These are phyloP conservation scores for Gortyna flavago DNA, from an alignment of 2,888 invertebrate genomes.

Conservation along the genomic window DNA sequence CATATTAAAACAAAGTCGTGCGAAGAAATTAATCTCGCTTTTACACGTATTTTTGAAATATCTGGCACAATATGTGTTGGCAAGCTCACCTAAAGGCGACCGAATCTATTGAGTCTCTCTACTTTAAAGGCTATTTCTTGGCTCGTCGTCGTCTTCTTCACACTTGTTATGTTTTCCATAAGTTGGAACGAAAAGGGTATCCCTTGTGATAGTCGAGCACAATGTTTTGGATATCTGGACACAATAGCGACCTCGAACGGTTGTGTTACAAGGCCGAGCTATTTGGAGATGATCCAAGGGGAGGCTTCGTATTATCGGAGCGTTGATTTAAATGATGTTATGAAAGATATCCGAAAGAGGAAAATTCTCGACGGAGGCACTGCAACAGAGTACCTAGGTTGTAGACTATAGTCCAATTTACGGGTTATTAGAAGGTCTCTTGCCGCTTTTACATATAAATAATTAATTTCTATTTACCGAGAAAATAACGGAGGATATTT, in stretches of 20 bases:
- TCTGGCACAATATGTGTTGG: constrained; percentile 51
- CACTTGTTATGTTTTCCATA: constrained; percentile 33
- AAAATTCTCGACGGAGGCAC: constrained; percentile 20
- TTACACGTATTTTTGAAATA: constrained; percentile 45
- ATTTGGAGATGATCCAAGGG: constrained; percentile 74
- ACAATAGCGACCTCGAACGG: constrained; percentile 53
- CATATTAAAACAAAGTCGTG: constrained; percentile 16
- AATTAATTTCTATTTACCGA: constrained; percentile 22
- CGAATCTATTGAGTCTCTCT: constrained; percentile 36
- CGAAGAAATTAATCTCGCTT: constrained; percentile 34
- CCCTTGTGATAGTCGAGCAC: constrained; percentile 41
- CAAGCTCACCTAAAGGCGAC: constrained; percentile 52
- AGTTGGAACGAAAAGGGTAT: constrained; percentile 34
- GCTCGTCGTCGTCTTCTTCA: constrained; percentile 37
- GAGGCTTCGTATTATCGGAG: constrained; percentile 61
- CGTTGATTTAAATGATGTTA: constrained; percentile 60
- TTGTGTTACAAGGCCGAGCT: constrained; percentile 68
- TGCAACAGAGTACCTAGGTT: background rate
- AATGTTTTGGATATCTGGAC: constrained; percentile 56
- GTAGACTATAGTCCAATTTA: constrained; percentile 2
- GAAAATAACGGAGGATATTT: background rate
- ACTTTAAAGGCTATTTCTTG: constrained; percentile 45
- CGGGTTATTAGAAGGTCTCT: constrained; percentile 6
- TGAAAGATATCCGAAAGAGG: constrained; percentile 33
- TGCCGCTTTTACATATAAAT: constrained; percentile 20